phyloP scores from a whole-genome alignment of 1,140 invertebrate species.

The Pseudomyrmex dendroicus region DNA sequence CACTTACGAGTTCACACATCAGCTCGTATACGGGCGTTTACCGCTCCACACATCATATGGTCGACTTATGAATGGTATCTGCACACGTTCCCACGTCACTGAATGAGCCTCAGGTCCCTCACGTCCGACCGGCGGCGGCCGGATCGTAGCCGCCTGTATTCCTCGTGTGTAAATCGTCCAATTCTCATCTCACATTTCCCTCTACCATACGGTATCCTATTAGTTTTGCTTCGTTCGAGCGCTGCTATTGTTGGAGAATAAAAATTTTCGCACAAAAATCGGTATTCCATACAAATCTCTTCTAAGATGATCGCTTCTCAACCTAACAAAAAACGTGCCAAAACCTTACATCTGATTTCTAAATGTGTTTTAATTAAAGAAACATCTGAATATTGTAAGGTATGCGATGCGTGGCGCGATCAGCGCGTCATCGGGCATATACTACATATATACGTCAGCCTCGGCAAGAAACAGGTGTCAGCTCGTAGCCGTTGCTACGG shows the following conservation, averaged over 20 bases:
- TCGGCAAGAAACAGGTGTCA: conserved; percentile 76
- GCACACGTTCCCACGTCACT: conserved; percentile 77
- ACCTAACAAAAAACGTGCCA: too few species aligned
- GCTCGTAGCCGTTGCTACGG: conserved; percentile 75
- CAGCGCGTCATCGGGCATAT: conserved; percentile 1
- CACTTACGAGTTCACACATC: conserved; percentile 45
- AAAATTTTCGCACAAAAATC: neutral
- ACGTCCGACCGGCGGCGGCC: conserved; percentile 60
- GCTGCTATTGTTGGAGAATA: conserved; percentile 1
- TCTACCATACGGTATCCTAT: conserved; percentile 6
- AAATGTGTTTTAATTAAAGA: too few species aligned
- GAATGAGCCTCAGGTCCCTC: conserved; percentile 75
- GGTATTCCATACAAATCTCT: too few species aligned
- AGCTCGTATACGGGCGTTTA: conserved; percentile 35
- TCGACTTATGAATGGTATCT: conserved; percentile 77
- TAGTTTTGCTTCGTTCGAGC: conserved; percentile 35
- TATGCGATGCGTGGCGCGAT: neutral
- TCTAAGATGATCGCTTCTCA: too few species aligned
- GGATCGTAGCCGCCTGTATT: conserved; percentile 68
- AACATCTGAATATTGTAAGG: neutral
- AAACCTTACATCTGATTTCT: neutral
- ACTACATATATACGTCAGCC: conserved; percentile 27
- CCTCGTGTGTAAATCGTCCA: conserved; percentile 72
- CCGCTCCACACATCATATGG: conserved; percentile 48
- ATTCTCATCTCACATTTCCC: conserved; percentile 66